Percentiles rank a stretch among this genome's conserved stretches.
These are phyloP conservation scores for Mythimna pallens DNA, from an alignment of 2,888 invertebrate species.

Conservation along the genomic window DNA sequence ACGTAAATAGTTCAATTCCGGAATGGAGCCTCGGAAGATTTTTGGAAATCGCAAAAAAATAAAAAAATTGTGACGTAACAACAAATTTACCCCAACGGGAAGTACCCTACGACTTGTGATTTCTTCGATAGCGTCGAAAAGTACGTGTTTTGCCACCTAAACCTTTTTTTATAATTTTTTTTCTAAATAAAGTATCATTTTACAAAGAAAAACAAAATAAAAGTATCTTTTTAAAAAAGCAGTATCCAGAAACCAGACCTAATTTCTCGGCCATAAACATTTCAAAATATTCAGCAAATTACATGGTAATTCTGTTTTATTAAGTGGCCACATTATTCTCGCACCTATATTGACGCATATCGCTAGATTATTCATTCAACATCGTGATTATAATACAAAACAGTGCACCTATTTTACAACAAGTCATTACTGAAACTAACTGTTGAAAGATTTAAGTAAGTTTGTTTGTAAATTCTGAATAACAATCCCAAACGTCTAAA, in stretches of 20 bases:
- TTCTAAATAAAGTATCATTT: no score
- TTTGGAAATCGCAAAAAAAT: no score
- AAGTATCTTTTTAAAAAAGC: no score
- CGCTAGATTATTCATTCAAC: conserved; percentile 32
- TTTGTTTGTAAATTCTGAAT: conserved; percentile 13
- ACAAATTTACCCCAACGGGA: no score
- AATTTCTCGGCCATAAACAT: conserved; percentile 26
- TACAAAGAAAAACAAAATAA: no score
- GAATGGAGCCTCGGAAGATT: no score
- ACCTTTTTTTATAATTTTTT: no score
- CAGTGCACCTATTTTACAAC: conserved; percentile 16
- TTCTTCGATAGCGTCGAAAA: no score
- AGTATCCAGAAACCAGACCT: neutral
- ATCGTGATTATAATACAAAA: conserved; percentile 17
- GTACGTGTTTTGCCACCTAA: no score
- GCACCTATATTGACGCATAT: conserved; percentile 21
- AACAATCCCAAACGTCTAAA: neutral
- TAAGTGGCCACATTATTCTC: conserved; percentile 45
- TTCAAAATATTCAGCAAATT: conserved; percentile 21
- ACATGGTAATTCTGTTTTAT: conserved; percentile 48
- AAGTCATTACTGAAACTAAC: neutral
- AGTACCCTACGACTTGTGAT: no score
- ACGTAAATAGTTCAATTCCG: no score
- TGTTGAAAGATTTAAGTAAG: conserved; percentile 16
- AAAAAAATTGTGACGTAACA: no score